Base-by-base conservation (phyloP, 2,797 vertebrate species). In the Paratrypauchen microcephalus region DNA sequence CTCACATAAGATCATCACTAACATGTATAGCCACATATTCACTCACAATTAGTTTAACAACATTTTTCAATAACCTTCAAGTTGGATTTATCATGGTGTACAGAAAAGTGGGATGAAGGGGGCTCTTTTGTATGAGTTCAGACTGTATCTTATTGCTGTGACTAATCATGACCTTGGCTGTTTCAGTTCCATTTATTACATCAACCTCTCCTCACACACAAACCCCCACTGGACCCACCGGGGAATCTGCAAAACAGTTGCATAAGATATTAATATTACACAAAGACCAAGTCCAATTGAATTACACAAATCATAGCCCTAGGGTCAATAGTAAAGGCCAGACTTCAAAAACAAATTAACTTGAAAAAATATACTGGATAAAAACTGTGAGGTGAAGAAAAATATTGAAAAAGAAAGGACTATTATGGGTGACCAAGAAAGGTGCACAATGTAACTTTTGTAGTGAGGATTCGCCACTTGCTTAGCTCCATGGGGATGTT, bases 151-250 rank as follows among this genome's bases (percentile, higher is more conserved):
- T 64, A 82, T 82, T 45, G 47, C 76, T 72, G 73, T 82, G 76
- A 80, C 81, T 79, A 83, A 89, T 84, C 24, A 3, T 57, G 39
- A 71, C 24, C 39, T 52, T 18, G 9, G 72, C 66, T 66, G 75
- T 19, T 80, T 83, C 55, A 41, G 45, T 75, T 82, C 57, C 68
- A 73, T 48, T 68, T 71, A 78, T 81, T 83, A 73, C 75, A 78
- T 80, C 71, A 80, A 45, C 30, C 45, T 83, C 79, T 79, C 78
- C 65, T 73, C 73, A 67, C 55, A 79, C 69, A 73, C 61, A 60
- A 71, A 57, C 63, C 66, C 21, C 68, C 21, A 16, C 55, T 68
- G 18, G 66, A 70, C 32, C 50, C 50, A 70, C 67, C 0, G 24
- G 77, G 68, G 65, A 80, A 83, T 68, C 71, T 5, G 30, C 61